Evolutionary conservation across 2,888 invertebrate species (phyloP), one percentile per base, ranked within the genome.

Genomic region (Tyria jacobaeae): DNA sequence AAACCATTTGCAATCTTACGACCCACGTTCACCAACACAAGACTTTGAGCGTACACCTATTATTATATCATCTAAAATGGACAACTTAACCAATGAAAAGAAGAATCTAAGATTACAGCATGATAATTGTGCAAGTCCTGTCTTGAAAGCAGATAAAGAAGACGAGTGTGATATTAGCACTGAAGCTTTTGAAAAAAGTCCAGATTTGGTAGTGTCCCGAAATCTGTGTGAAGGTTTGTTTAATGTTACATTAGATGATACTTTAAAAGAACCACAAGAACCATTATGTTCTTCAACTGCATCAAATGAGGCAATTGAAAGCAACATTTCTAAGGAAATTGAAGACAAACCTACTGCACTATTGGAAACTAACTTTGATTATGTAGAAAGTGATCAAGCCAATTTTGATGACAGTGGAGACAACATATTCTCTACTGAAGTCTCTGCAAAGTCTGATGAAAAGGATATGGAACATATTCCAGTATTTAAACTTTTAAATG

Each of bases 291-390:
- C 91, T 61, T 92, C 91, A 5, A 92, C 92, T 62, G 89, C 88
- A 65, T 91, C 90, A 9, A 86, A 88, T 83, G 91, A 92, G 62
- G 85, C 86, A 21, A 85, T 90, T 76, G 88, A 92, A 81, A 81
- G 86, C 59, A 81, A 90, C 73, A 89, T 85, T 55, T 86, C 81
- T 41, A 82, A 78, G 68, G 79, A 70, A 68, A 74, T 81, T 61
- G 84, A 86, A 58, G 25, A 70, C 49, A 93, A 93, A 65, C 89
- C 92, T 49, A 88, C 88, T 27, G 89, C 88, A 48, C 82, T 95
- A 41, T 83, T 95, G 66, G 95, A 95, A 88, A 95, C 95, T 24
- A 95, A 95, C 83, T 94, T 95, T 86, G 95, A 95, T 75, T 95
- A 89, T 87, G 82, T 94, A 37, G 95, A 95, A 81, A 71, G 53